A percentile compares a stretch with the other conserved stretches of the same genome.
phyloP scores from a whole-genome alignment of 2,797 vertebrate genomes.

The Siniperca undulata region DNA sequence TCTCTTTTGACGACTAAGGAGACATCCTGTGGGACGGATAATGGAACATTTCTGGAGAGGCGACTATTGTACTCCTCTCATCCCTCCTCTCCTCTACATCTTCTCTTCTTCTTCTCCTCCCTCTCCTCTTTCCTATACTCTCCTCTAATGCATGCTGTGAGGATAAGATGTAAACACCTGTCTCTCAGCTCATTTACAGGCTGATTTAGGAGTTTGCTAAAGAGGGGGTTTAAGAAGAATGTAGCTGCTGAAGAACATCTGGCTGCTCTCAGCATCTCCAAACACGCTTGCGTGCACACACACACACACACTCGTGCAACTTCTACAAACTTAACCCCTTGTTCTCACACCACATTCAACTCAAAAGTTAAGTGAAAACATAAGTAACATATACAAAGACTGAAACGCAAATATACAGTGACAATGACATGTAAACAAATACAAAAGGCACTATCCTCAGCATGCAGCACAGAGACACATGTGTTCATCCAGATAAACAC shows the following conservation, averaged over 20 bases:
- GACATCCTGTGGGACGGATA: constrained; percentile 23
- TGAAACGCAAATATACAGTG: constrained; percentile 10
- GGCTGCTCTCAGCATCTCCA: constrained; percentile 44
- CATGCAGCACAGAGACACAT: not conserved
- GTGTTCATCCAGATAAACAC: not conserved
- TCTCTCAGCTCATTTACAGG: constrained; percentile 63
- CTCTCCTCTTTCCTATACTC: constrained; percentile 16
- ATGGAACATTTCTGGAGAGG: constrained; percentile 50
- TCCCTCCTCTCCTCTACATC: constrained; percentile 13
- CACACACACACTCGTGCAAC: not conserved
- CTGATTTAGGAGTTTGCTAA: constrained; percentile 64
- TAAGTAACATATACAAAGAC: not conserved
- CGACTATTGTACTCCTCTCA: constrained; percentile 19
- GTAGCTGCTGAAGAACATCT: constrained; percentile 64
- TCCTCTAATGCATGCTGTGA: constrained; percentile 31
- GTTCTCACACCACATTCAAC: not conserved
- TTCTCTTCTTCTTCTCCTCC: constrained; percentile 3
- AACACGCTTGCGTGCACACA: constrained; percentile 9
- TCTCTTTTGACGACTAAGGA: constrained; percentile 40
- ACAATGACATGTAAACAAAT: not conserved
- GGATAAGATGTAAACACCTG: constrained; percentile 63
- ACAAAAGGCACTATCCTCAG: not conserved
- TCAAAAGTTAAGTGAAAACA: not conserved
- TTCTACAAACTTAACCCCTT: not conserved
- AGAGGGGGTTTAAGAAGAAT: constrained; percentile 40